A percentile compares a stretch with the other conserved stretches of the same genome.
These are phyloP conservation scores for Perodicticus potto DNA, from an alignment of 2,797 vertebrate genomes.

Conservation along the genomic window DNA sequence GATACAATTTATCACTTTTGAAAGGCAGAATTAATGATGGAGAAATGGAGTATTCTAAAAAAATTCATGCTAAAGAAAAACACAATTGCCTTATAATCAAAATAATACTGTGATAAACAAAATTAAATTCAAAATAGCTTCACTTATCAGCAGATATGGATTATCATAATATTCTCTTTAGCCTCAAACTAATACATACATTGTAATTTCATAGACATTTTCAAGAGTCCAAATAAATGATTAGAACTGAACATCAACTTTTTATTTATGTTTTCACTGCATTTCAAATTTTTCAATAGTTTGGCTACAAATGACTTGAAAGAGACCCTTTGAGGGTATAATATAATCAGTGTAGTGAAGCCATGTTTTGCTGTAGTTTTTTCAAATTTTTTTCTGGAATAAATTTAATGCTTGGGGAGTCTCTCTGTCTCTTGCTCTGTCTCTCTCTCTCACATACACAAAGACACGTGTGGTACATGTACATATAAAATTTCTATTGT, in stretches of 20 bases:
- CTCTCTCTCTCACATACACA: background rate
- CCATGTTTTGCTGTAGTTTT: background rate
- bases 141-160: background rate
- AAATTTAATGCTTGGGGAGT: background rate
- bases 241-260: background rate
- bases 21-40: background rate
- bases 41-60: background rate
- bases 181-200: background rate
- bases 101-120: background rate
- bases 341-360: background rate
- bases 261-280: background rate
- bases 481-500: background rate
- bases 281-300: background rate
- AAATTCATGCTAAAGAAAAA: background rate
- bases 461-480: background rate
- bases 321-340: rapidly evolving
- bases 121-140: background rate
- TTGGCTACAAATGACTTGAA: background rate
- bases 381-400: background rate
- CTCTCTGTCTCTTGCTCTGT: too few relatives aligned
- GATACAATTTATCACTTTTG: background rate
- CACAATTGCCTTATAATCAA: background rate
- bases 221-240: background rate
- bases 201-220: background rate
- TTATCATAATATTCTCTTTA: background rate